phyloP scores from a whole-genome alignment of 2,888 invertebrate species.

The Aproaerema taeniolella region DNA sequence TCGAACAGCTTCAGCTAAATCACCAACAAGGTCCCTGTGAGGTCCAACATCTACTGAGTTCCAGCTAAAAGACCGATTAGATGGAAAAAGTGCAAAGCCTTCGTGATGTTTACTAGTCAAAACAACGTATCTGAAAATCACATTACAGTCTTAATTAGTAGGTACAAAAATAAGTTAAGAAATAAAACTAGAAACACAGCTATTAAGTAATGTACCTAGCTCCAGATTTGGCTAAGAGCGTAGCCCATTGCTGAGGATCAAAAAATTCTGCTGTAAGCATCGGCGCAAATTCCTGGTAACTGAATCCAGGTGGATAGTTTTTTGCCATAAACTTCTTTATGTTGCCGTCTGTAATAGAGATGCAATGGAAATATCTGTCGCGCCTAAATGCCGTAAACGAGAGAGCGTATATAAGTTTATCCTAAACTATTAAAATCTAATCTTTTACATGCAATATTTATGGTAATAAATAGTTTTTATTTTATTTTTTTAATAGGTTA shows the following conservation, averaged over 20 bases:
- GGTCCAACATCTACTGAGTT: constrained; percentile 89
- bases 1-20: constrained; percentile 83
- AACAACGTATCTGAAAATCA: constrained; percentile 88
- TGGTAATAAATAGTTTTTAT: too few relatives aligned
- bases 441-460: too few relatives aligned
- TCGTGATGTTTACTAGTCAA: constrained; percentile 94
- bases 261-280: constrained; percentile 90
- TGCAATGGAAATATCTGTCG: too few relatives aligned
- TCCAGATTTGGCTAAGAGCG: constrained; percentile 85
- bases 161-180: too few relatives aligned
- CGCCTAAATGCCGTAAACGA: too few relatives aligned
- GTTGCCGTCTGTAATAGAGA: too few relatives aligned
- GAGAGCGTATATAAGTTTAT: too few relatives aligned
- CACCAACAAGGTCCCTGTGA: constrained; percentile 86
- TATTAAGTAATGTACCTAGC: too few relatives aligned
- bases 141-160: too few relatives aligned
- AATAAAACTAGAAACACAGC: too few relatives aligned
- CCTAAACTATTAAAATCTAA: too few relatives aligned
- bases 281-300: constrained; percentile 90
- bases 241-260: constrained; percentile 86
- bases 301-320: constrained; percentile 84
- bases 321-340: not conserved
- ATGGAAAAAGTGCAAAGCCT: constrained; percentile 91
- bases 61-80: constrained; percentile 89
- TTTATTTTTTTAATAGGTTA: too few relatives aligned